Percentiles rank a stretch among this genome's conserved stretches.
These are phyloP conservation scores for Myotis planiceps DNA, from an alignment of 2,797 vertebrate species.

Conservation along the genomic window DNA sequence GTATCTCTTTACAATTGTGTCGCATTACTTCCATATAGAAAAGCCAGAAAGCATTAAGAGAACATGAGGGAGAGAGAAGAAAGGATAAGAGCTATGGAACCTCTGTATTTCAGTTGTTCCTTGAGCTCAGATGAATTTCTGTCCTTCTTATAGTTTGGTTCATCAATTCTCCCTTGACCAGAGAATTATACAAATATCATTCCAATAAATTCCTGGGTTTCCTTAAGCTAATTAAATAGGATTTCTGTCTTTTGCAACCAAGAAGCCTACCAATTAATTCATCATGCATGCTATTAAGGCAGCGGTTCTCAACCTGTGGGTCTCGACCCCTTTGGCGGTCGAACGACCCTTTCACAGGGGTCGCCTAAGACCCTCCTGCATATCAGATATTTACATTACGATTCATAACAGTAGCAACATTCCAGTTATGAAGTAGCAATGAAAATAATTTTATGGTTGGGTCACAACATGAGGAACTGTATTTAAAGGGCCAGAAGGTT, in stretches of 20 bases:
- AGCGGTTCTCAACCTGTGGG: no score
- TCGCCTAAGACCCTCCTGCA: no score
- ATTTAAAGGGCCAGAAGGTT: no score
- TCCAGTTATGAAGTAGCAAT: no score
- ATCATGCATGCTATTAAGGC: no score
- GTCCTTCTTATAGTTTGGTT: background rate
- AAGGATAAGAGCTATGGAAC: background rate
- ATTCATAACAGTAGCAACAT: no score
- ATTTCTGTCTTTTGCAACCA: slow-evolving; percentile 13
- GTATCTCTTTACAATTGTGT: background rate
- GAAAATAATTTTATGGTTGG: no score
- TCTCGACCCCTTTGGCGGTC: no score
- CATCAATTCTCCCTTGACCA: background rate
- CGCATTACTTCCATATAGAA: background rate
- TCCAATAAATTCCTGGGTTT: background rate
- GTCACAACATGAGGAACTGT: no score
- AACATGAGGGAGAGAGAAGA: background rate
- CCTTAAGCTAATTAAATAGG: background rate
- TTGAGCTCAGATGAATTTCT: background rate
- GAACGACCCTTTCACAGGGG: no score
- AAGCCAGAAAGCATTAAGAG: background rate
- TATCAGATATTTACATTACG: no score
- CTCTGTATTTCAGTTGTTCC: background rate
- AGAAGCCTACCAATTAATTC: background rate
- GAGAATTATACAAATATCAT: background rate